Evolutionary conservation across 2,888 invertebrate species (phyloP).

Genomic region (Nephrotoma guestfalica): DNA sequence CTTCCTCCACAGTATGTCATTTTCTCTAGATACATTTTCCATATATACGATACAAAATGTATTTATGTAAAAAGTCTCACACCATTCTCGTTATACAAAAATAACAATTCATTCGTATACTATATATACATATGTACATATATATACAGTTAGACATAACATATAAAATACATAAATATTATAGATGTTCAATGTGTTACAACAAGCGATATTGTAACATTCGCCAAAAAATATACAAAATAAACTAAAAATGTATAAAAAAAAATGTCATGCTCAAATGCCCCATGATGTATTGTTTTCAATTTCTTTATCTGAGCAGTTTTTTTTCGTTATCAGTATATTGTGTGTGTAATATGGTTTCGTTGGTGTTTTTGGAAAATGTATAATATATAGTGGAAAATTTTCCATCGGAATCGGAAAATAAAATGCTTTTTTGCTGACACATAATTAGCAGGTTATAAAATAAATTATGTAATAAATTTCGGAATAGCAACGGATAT

Average conservation of each 20-base stretch:
- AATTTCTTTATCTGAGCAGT: slow-evolving; percentile 14
- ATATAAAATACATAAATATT: background rate
- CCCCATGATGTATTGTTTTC: slow-evolving; percentile 15
- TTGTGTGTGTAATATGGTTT: background rate
- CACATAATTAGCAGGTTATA: background rate
- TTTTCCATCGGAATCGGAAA: background rate
- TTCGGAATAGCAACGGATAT: background rate
- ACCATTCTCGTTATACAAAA: background rate
- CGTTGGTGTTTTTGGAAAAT: background rate
- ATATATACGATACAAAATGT: background rate
- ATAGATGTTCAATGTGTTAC: slow-evolving; percentile 6
- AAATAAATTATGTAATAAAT: background rate
- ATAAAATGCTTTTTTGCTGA: background rate
- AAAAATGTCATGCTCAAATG: slow-evolving; percentile 16
- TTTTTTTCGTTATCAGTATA: background rate
- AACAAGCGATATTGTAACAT: slow-evolving; percentile 8
- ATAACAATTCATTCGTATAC: background rate
- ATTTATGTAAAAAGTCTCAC: background rate
- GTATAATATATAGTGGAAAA: background rate
- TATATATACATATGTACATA: background rate
- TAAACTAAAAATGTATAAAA: background rate
- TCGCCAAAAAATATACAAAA: slow-evolving; percentile 11
- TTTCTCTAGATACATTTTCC: background rate
- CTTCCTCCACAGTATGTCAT: background rate
- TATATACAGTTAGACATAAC: background rate